Conservation (phyloP, 2,888 invertebrate species). For the Drosophila borborema region DNA sequence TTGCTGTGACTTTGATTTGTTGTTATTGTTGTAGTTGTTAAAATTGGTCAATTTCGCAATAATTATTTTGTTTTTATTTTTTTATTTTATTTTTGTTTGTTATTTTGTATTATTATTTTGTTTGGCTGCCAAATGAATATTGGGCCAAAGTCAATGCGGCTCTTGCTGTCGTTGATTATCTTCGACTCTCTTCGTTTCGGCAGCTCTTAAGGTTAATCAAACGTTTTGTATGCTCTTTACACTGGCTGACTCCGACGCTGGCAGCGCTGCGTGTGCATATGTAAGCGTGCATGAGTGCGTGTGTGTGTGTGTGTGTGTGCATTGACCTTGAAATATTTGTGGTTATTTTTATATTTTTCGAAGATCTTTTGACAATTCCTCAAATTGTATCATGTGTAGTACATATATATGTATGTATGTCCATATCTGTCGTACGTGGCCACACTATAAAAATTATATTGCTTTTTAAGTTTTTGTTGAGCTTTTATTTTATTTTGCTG, state of each 20-base stretch:
- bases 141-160: constrained; percentile 74
- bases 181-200: constrained; percentile 51
- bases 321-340: constrained; percentile 67
- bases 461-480: constrained; percentile 53
- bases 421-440: constrained; percentile 13
- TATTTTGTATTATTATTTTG: constrained; percentile 38
- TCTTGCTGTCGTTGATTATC: constrained; percentile 23
- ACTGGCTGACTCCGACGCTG: constrained; percentile 27
- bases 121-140: constrained; percentile 65
- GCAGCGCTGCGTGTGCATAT: constrained; percentile 20
- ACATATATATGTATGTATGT: constrained; percentile 2
- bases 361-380: constrained; percentile 69
- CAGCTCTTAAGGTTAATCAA: constrained; percentile 76
- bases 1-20: constrained; percentile 38
- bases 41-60: constrained; percentile 74
- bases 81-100: constrained; percentile 25
- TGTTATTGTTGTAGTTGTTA: constrained; percentile 46
- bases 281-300: not conserved
- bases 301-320: constrained; percentile 31
- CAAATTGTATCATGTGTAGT: constrained; percentile 68
- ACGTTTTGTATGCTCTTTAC: constrained; percentile 72
- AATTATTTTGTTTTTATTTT: constrained; percentile 64
- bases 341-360: constrained; percentile 45
- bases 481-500: constrained; percentile 12
- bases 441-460: constrained; percentile 53